These are phyloP conservation scores for Thaumetopoea pityocampa DNA, from an alignment of 1,140 invertebrate genomes.

Conservation along the genomic window DNA sequence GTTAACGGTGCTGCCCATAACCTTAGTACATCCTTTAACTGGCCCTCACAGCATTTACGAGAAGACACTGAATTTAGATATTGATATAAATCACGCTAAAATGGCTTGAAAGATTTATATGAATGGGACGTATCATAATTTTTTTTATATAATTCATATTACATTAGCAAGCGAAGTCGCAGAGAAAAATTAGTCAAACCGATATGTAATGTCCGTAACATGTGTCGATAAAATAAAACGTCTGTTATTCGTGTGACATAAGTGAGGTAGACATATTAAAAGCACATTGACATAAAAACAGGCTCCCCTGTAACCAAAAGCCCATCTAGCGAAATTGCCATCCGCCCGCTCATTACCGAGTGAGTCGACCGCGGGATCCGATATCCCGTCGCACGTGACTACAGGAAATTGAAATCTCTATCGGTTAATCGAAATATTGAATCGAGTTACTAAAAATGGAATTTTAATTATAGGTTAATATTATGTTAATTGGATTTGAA, in stretches of 20 bases:
- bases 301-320: slow-evolving; percentile 58
- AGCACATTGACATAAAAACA: slow-evolving; percentile 52
- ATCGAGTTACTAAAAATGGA: slow-evolving; percentile 47
- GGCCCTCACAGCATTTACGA: too few species aligned
- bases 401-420: slow-evolving; percentile 74
- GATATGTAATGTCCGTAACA: neutral
- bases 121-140: too few species aligned
- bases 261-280: slow-evolving; percentile 47
- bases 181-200: neutral
- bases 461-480: slow-evolving; percentile 42
- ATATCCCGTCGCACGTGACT: slow-evolving; percentile 68
- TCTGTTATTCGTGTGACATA: slow-evolving; percentile 18
- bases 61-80: too few species aligned
- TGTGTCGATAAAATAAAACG: slow-evolving; percentile 26
- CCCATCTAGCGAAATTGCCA: slow-evolving; percentile 70
- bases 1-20: too few species aligned
- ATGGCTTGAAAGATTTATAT: too few species aligned
- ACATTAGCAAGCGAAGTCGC: neutral
- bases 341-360: slow-evolving; percentile 69
- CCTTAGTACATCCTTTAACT: too few species aligned
- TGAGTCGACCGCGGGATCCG: slow-evolving; percentile 64
- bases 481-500: slow-evolving; percentile 1
- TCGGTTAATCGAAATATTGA: slow-evolving; percentile 70
- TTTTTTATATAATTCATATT: neutral
- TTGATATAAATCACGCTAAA: too few species aligned